Conservation (phyloP, 2,888 invertebrate species). For the Orchesellides sinensis region DNA sequence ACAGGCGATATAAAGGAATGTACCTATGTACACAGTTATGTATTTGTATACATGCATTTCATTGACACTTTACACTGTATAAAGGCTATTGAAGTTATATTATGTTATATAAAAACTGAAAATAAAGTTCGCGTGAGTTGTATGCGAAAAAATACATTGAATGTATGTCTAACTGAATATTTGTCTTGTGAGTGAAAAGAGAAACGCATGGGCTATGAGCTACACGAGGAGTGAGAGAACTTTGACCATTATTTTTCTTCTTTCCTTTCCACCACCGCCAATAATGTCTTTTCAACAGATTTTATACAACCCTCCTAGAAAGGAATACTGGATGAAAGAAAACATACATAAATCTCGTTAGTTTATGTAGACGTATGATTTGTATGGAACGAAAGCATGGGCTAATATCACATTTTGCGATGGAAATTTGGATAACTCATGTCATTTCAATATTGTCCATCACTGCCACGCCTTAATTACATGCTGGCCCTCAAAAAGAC, state of each 20-base stretch:
- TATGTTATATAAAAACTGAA: background rate
- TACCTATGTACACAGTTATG: too few species aligned
- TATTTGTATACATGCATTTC: background rate
- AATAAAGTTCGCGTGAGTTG: conserved; percentile 19
- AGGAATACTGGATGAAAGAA: background rate
- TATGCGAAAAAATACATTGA: background rate
- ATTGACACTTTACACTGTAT: background rate
- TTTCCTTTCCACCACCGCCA: background rate
- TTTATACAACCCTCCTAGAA: background rate
- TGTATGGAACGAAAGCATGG: background rate
- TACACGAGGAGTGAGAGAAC: conserved; percentile 1
- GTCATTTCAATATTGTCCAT: conserved; percentile 60
- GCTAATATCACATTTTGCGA: conserved; percentile 43
- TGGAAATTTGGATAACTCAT: conserved; percentile 49
- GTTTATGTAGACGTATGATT: background rate
- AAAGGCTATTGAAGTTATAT: background rate
- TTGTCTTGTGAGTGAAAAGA: background rate
- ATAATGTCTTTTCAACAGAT: conserved; percentile 16
- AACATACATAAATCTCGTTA: background rate
- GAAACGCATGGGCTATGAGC: background rate
- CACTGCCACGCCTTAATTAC: conserved; percentile 65
- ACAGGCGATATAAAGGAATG: too few species aligned
- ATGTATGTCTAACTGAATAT: background rate
- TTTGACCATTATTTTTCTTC: conserved; percentile 16
- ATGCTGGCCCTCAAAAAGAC: conserved; percentile 36